These are phyloP conservation scores for Cranoglanis bouderius DNA, from an alignment of 2,113 vertebrate species.

Conservation along the genomic window DNA sequence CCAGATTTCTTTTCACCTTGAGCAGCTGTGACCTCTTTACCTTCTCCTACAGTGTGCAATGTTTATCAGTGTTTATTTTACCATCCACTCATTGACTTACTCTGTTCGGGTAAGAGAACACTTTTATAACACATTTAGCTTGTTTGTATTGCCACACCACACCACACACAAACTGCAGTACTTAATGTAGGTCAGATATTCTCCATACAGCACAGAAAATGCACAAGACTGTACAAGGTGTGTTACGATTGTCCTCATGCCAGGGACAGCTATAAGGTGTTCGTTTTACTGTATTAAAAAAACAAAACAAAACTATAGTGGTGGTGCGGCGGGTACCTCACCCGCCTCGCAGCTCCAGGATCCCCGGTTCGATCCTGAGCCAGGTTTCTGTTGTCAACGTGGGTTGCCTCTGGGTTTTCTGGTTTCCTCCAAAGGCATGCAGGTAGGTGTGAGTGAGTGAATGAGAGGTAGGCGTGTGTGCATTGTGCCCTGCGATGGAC, in stretches of 20 bases:
- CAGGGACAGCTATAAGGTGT: not conserved
- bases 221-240: not conserved
- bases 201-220: not conserved
- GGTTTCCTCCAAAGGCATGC: too few species aligned
- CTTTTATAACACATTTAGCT: not conserved
- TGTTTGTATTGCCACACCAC: not conserved
- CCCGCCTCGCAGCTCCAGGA: not conserved
- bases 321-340: not conserved
- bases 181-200: not conserved
- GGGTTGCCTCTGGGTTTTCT: too few species aligned
- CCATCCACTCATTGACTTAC: not conserved
- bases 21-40: constrained; percentile 5
- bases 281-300: not conserved
- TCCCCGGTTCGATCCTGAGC: too few species aligned
- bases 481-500: too few species aligned
- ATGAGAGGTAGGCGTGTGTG: too few species aligned
- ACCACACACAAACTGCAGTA: not conserved
- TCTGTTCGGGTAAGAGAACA: not conserved
- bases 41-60: not conserved
- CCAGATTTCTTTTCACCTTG: not conserved
- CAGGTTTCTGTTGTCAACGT: too few species aligned
- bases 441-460: too few species aligned
- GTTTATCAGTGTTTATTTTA: not conserved
- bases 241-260: not conserved
- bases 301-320: not conserved